Evolutionary conservation across 2,113 vertebrate species (phyloP), one percentile per base, ranked within the genome.

Genomic region (Pseudolaguvia tuberculata): DNA sequence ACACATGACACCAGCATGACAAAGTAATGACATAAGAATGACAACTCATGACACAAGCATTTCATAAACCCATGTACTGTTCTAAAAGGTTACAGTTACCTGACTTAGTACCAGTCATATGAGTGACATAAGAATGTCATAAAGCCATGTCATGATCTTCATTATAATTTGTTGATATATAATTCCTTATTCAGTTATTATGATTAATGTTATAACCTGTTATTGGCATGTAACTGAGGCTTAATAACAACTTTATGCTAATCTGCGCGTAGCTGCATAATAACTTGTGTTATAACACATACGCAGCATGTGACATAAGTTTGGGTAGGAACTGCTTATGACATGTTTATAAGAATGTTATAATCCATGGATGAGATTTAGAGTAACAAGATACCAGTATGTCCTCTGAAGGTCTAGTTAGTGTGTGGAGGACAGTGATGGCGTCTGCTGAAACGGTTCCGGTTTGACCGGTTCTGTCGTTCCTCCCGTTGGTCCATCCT

Each of bases 401-500:
- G 71, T 92, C 89, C 12, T 90, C 84, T 0, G 89, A 86, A 47
- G 96, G 96, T 80, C 88, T 90, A 73, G 75, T 86, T 48, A 94
- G 79, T 0, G 91, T 92, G 1, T 95, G 94, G 80, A 99, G 89
- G 73, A 88, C 75, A 55, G 91, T 91, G 77, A 96, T 72, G 0
- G 78, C 75, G 39, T 93, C 83, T 6, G 65, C 82, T 57, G 85
- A 81, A 78, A 97, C 86, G 13, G 84, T 84, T 11, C 94, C 96
- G 0, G 20, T 92, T 82, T 81, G 86, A n/a, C 77, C 79, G 0
- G 91, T 97, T 72, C 91, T 87, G 65, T 94, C 91, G 65, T 94
- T 97, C 66, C 86, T 88, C 21, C 88, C 94, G 72, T 14, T 78
- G 52, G 90, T 81, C 92, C 91, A 94, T 9, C 74, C 83, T 55